Conservation (phyloP, 2,113 vertebrate genomes). For the Phalacrocorax brasilianus region DNA sequence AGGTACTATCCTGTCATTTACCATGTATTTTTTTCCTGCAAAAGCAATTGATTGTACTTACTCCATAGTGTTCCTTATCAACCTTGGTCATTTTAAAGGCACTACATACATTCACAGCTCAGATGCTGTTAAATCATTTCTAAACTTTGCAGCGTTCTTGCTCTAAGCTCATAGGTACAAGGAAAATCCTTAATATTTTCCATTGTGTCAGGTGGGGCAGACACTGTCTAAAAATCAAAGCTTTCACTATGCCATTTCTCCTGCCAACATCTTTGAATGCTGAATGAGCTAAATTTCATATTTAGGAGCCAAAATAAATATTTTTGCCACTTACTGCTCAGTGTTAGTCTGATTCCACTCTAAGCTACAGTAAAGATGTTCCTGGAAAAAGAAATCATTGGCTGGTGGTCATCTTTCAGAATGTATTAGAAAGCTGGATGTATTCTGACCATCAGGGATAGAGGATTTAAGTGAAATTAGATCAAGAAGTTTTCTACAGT, state of each 20-base stretch:
- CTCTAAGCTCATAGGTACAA: slow-evolving; percentile 14
- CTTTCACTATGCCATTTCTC: slow-evolving; percentile 13
- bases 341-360: slow-evolving; percentile 47
- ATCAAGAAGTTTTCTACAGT: neutral
- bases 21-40: neutral
- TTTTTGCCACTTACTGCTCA: slow-evolving; percentile 53
- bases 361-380: slow-evolving; percentile 58
- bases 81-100: neutral
- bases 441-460: slow-evolving; percentile 14
- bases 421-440: slow-evolving; percentile 40
- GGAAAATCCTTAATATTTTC: slow-evolving; percentile 55
- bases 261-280: slow-evolving; percentile 46
- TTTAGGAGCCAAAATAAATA: slow-evolving; percentile 57
- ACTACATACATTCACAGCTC: neutral
- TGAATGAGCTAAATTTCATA: slow-evolving; percentile 62
- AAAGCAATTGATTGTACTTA: neutral
- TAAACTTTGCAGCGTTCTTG: slow-evolving; percentile 24
- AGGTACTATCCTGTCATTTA: neutral
- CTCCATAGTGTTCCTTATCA: neutral
- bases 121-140: neutral
- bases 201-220: slow-evolving; percentile 49
- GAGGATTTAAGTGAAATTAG: slow-evolving; percentile 12
- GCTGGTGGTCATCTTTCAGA: neutral
- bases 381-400: slow-evolving; percentile 49
- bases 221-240: slow-evolving; percentile 50